These are phyloP conservation scores for Psittacula derbiana DNA, from an alignment of 2,797 vertebrate species.

Conservation along the genomic window DNA sequence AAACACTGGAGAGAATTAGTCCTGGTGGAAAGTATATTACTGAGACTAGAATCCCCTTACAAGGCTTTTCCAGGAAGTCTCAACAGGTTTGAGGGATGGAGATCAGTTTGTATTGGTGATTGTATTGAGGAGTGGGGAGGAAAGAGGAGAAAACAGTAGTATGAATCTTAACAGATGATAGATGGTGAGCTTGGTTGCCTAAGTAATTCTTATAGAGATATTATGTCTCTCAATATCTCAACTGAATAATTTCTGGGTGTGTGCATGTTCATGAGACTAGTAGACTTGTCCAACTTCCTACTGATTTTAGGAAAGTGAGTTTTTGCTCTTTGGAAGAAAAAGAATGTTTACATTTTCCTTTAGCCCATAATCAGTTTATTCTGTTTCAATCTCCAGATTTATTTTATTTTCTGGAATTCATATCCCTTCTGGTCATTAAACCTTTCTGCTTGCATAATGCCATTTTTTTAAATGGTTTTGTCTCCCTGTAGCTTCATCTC, in stretches of 20 bases:
- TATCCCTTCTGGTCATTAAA: neutral
- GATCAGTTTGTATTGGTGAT: neutral
- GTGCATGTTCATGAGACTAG: neutral
- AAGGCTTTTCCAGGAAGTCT: slow-evolving; percentile 2
- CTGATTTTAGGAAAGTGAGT: neutral
- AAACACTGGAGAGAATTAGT: slow-evolving; percentile 45
- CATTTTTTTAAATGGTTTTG: neutral
- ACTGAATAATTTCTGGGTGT: neutral
- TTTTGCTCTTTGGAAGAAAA: neutral
- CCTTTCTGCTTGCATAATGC: neutral
- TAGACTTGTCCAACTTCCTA: neutral
- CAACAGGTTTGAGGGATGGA: neutral
- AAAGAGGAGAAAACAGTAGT: neutral
- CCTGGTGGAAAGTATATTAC: slow-evolving; percentile 35
- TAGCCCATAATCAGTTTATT: neutral
- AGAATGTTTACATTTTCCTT: neutral
- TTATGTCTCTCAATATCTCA: neutral
- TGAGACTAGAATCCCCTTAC: slow-evolving; percentile 21
- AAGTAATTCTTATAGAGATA: neutral
- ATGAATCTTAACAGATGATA: neutral
- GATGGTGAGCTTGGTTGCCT: neutral
- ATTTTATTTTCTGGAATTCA: neutral
- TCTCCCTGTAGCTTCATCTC: neutral
- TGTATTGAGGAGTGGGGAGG: neutral
- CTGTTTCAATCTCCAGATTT: neutral